phyloP scores from a whole-genome alignment of 2,797 vertebrate species.

The Pampus argenteus region DNA sequence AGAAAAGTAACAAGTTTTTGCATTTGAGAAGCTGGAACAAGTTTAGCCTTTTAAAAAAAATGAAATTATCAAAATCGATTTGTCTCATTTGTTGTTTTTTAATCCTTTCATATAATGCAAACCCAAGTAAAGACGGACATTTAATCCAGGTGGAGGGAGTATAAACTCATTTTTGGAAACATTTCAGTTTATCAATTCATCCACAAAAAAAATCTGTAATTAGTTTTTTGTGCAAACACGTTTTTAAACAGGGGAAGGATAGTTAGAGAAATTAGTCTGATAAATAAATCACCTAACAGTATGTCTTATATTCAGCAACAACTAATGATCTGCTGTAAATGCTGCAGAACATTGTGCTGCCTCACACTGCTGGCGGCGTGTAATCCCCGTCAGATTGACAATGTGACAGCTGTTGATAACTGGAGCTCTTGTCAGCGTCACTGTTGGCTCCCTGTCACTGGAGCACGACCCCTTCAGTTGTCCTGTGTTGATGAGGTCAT shows the following conservation, averaged over 20 bases:
- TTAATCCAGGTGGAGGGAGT: conserved; percentile 4
- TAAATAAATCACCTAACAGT: neutral
- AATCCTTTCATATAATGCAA: neutral
- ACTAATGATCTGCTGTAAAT: neutral
- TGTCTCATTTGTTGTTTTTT: neutral
- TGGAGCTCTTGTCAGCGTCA: conserved; percentile 43
- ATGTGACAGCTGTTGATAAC: conserved; percentile 61
- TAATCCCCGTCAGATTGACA: conserved; percentile 55
- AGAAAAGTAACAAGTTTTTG: too few species aligned
- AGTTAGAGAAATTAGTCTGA: neutral
- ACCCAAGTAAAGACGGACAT: neutral
- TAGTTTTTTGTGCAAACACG: neutral
- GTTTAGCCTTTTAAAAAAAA: neutral
- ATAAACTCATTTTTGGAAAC: conserved; percentile 19
- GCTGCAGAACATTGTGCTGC: neutral
- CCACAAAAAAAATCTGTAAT: neutral
- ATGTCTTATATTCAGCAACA: neutral
- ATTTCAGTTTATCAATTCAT: conserved; percentile 6
- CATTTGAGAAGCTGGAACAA: too few species aligned
- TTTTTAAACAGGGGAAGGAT: neutral
- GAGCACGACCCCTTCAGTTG: conserved; percentile 51
- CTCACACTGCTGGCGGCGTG: conserved; percentile 8
- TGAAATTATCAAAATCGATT: too few species aligned
- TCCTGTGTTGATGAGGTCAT: conserved; percentile 79
- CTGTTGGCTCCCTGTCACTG: conserved; percentile 44